A percentile compares a stretch with the other conserved stretches of the same genome.
Evolutionary conservation across 2,113 vertebrate genomes (phyloP).

Genomic region (Dipodomys merriami): DNA sequence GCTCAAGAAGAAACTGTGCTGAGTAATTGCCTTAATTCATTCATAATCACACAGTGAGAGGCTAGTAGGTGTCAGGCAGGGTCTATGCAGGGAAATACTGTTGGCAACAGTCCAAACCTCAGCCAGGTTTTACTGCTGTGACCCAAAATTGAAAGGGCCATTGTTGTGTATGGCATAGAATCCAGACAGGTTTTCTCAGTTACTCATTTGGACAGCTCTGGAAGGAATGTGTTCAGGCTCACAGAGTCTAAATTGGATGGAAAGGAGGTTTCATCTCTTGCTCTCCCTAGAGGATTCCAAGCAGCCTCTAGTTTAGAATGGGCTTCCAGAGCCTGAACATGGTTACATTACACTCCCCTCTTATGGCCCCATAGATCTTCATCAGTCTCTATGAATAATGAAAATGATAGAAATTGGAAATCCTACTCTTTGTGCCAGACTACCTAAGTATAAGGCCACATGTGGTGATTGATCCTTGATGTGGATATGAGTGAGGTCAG

Average conservation of each 20-base stretch:
- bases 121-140: neutral
- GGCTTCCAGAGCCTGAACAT: neutral
- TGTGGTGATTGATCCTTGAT: neutral
- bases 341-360: neutral
- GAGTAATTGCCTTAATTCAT: no score
- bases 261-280: neutral
- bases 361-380: neutral
- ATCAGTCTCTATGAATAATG: neutral
- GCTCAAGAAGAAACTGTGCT: no score
- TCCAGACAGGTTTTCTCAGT: neutral
- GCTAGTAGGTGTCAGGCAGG: no score
- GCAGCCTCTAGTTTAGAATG: neutral
- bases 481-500: neutral
- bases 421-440: neutral
- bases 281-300: neutral
- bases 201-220: neutral
- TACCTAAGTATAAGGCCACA: neutral
- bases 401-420: constrained; percentile 15
- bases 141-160: neutral
- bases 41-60: no score
- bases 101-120: no score
- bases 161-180: neutral
- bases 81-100: no score
- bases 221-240: neutral
- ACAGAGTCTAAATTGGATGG: neutral